Evolutionary conservation across 1,140 invertebrate genomes (phyloP), one percentile per base, ranked within the genome.

Genomic region (Chironomus striatipennis): DNA sequence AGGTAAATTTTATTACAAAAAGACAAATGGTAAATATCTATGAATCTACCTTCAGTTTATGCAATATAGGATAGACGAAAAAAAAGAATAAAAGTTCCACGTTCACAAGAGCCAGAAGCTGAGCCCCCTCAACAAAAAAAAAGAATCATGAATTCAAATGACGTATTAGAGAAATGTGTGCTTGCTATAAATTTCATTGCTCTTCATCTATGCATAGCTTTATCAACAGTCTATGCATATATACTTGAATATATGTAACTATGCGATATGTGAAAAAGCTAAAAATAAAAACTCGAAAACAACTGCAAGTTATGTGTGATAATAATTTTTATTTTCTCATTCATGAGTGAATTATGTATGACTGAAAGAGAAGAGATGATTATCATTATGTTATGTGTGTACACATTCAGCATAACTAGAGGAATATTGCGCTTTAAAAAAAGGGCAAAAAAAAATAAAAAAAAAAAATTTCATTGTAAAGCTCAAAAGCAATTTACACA

Each of bases 61-160:
- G 43, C 43, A 8, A 47, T 47, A 2, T 10, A 47, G 7, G 2
- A 9, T 10, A 47, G 15, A 10, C 15, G 8, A 47, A 43, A 7
- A 7, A 15, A 47, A 47, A 47, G 1, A 34, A 34, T 2, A 34
- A 34, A 34, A 34, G 24, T 34, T 34, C 24, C 24, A 34, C 24
- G 24, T 34, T 34, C 24, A 47, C 15, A 47, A 47, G 43, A 47
- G 15, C 43, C 43, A 34, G 24, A 34, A 34, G 24, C 24, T 34
- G 24, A 34, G 24, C 24, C 24, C 24, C 24, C 24, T n/a, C n/a
- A n/a, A n/a, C 17, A 15, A 20, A 70, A 70, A 67, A 18, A 70
- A 70, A 67, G 4, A 70, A 70, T 70, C 65, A 70, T 70, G 65
- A 70, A 70, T 70, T 70, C 65, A 70, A 70, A 70, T 70, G 65